Percentiles rank a stretch among this genome's conserved stretches.
Evolutionary conservation across 1,140 invertebrate genomes (phyloP).

Genomic region (Lepidurus packardi): DNA sequence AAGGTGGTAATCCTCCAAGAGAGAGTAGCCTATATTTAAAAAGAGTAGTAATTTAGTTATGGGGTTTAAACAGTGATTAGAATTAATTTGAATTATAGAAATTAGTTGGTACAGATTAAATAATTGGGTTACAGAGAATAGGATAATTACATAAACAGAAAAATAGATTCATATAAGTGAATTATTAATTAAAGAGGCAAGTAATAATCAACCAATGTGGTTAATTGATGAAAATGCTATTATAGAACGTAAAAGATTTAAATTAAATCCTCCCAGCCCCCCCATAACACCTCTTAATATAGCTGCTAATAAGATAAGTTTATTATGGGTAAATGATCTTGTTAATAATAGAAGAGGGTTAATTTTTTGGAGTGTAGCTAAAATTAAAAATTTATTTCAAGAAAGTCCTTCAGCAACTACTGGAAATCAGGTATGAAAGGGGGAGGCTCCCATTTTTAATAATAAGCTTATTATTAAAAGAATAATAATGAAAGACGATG

Average conservation of each 20-base stretch:
- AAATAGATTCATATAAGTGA: not conserved
- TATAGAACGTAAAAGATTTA: slow-evolving; percentile 49
- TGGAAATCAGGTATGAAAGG: not conserved
- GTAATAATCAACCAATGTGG: slow-evolving; percentile 50
- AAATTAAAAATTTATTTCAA: not conserved
- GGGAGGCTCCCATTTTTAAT: not conserved
- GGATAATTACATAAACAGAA: not conserved
- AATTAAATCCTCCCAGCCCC: slow-evolving; percentile 46
- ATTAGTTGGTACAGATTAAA: not conserved
- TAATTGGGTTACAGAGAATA: not conserved
- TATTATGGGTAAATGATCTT: not conserved
- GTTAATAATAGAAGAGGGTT: not conserved
- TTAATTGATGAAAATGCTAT: slow-evolving; percentile 52
- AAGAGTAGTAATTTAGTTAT: not conserved
- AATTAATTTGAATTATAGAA: not conserved
- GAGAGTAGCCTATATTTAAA: slow-evolving; percentile 50
- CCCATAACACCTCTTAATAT: slow-evolving; percentile 37
- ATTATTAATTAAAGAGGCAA: slow-evolving; percentile 16
- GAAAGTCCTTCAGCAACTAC: not conserved
- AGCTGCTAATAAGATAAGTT: not conserved
- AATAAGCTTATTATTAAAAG: not conserved
- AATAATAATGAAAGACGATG: not conserved
- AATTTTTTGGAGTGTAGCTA: not conserved
- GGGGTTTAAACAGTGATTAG: not conserved
- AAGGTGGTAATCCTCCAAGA: slow-evolving; percentile 50